Conservation (phyloP, 2,797 vertebrate species). For the Epinephelus awoara region DNA sequence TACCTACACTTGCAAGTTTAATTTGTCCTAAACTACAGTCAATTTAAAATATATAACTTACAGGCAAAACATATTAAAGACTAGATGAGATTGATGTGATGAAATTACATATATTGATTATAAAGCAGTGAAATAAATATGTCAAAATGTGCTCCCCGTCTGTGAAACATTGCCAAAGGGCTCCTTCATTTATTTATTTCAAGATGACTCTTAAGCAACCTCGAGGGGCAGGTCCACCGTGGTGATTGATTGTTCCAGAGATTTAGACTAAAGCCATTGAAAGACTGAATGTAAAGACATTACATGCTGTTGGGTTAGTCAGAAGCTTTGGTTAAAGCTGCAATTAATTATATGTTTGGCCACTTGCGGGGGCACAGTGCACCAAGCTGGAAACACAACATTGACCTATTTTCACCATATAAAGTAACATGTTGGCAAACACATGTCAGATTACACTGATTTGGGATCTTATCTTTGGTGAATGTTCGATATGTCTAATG, state of each 20-base stretch:
- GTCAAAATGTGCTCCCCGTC: background rate
- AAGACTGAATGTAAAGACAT: constrained; percentile 15
- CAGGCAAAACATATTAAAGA: background rate
- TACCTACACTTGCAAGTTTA: background rate
- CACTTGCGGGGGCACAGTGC: background rate
- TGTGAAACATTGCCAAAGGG: constrained; percentile 4
- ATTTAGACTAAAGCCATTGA: background rate
- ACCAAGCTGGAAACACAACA: constrained; percentile 5
- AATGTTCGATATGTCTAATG: background rate
- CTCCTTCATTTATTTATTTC: constrained; percentile 1
- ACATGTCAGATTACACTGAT: too few species aligned
- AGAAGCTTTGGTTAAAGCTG: background rate
- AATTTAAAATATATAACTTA: background rate
- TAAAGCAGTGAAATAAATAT: constrained; percentile 1
- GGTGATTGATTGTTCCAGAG: background rate
- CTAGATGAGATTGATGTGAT: background rate
- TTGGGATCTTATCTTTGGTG: too few species aligned
- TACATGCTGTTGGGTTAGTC: background rate
- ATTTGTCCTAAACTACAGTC: background rate
- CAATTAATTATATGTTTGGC: background rate
- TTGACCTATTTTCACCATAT: background rate
- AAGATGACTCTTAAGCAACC: constrained; percentile 12
- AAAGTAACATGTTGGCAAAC: background rate
- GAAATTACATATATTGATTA: background rate
- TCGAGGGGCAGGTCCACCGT: background rate